Percentiles rank a stretch among this genome's conserved stretches.
These are phyloP conservation scores for Formica aserva DNA, from an alignment of 2,888 invertebrate species.

Conservation along the genomic window DNA sequence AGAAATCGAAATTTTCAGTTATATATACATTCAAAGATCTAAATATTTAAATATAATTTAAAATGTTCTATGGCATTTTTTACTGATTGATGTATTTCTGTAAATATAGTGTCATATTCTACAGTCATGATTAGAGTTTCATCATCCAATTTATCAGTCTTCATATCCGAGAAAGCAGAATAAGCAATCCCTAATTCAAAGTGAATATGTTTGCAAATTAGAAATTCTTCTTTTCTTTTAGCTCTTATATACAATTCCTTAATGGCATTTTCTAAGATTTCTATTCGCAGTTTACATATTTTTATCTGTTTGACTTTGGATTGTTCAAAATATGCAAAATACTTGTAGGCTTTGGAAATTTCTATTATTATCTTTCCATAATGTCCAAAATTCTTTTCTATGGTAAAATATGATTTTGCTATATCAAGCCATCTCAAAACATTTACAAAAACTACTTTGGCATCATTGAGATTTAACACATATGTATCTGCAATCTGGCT, in stretches of 20 bases:
- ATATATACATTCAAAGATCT: neutral
- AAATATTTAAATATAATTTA: neutral
- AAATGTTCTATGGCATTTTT: neutral
- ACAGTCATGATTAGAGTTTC: too few relatives aligned
- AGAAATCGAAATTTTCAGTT: neutral
- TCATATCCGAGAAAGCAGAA: neutral
- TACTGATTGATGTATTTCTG: neutral
- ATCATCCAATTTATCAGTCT: neutral
- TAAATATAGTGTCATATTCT: neutral
- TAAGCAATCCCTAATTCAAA: neutral
- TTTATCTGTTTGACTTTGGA: neutral
- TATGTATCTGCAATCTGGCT: neutral
- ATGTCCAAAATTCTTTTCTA: neutral
- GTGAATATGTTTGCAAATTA: neutral
- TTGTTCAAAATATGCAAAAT: neutral
- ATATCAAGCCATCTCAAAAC: neutral
- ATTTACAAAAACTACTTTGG: constrained; percentile 4
- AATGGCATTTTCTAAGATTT: neutral
- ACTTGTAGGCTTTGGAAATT: neutral
- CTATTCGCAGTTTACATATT: constrained; percentile 5
- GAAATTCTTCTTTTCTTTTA: neutral
- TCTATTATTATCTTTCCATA: neutral
- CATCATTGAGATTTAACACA: neutral
- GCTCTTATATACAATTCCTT: neutral
- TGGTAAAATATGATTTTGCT: neutral